Percentiles rank a stretch among this genome's conserved stretches.
Conservation (phyloP, 1,140 invertebrate species). For the Potamilus streckersoni region DNA sequence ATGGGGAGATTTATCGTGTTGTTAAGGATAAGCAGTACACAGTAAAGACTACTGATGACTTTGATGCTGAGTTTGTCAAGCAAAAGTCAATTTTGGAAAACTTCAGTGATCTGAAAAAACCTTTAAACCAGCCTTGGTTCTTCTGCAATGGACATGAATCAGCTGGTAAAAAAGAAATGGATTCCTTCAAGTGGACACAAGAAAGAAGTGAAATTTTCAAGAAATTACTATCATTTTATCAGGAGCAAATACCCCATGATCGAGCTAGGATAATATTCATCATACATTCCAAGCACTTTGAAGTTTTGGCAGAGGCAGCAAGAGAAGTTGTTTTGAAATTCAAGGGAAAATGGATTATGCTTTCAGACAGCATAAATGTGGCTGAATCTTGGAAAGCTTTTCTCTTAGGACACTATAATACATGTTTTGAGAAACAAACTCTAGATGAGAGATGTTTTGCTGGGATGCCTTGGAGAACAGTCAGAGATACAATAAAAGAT, state of each 20-base stretch:
- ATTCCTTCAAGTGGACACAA: too few relatives aligned
- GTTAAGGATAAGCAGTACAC: constrained; percentile 15
- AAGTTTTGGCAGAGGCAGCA: constrained; percentile 38
- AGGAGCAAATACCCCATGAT: constrained; percentile 25
- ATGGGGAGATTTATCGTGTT: constrained; percentile 21
- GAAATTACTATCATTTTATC: too few relatives aligned
- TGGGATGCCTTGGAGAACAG: too few relatives aligned
- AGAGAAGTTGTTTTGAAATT: constrained; percentile 31
- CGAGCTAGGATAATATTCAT: constrained; percentile 39
- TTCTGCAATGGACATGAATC: constrained; percentile 34
- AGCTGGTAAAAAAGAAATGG: too few relatives aligned
- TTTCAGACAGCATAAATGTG: too few relatives aligned
- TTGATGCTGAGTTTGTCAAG: constrained; percentile 8
- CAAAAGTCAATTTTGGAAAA: neutral
- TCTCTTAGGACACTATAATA: too few relatives aligned
- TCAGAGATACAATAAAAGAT: too few relatives aligned
- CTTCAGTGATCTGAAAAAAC: constrained; percentile 8
- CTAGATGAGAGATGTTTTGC: too few relatives aligned
- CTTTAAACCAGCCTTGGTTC: constrained; percentile 18
- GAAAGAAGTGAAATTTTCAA: too few relatives aligned
- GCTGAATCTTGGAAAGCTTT: too few relatives aligned
- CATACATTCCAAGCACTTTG: constrained; percentile 35
- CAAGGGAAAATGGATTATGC: too few relatives aligned
- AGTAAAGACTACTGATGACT: constrained; percentile 24
- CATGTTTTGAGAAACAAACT: too few relatives aligned